Evolutionary conservation across 2,888 invertebrate species (phyloP).

Genomic region (Seira sanloemensis): DNA sequence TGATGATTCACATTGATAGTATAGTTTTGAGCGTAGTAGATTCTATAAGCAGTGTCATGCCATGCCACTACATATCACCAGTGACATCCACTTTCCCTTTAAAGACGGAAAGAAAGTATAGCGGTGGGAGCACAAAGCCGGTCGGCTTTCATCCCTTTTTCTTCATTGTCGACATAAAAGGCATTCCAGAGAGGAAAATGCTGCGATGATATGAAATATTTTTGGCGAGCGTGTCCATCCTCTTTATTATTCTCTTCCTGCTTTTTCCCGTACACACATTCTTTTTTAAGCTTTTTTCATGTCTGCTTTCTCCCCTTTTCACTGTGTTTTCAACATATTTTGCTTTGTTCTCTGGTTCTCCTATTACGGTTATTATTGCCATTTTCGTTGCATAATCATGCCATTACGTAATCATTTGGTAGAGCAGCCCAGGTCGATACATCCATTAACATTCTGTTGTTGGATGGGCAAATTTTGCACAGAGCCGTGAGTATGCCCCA

Average conservation of each 20-base stretch:
- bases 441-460: background rate
- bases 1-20: background rate
- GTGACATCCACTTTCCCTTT: slow-evolving; percentile 12
- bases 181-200: slow-evolving; percentile 13
- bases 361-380: slow-evolving; percentile 13
- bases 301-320: background rate
- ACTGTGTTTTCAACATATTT: background rate
- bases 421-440: background rate
- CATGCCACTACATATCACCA: slow-evolving; percentile 16
- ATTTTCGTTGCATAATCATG: slow-evolving; percentile 13
- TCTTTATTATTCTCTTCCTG: slow-evolving; percentile 12
- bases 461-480: no score
- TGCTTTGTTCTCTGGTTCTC: background rate
- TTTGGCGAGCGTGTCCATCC: background rate
- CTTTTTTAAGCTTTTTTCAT: background rate
- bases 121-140: background rate
- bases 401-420: slow-evolving; percentile 3
- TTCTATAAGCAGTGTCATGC: slow-evolving; percentile 3
- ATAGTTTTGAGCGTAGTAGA: background rate
- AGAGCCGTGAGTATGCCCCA: no score
- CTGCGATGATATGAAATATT: background rate
- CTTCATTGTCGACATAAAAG: slow-evolving; percentile 5
- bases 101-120: background rate
- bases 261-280: background rate
- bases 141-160: background rate